Evolutionary conservation across 2,797 vertebrate species (phyloP).

Genomic region (Pangasius krempfi): DNA sequence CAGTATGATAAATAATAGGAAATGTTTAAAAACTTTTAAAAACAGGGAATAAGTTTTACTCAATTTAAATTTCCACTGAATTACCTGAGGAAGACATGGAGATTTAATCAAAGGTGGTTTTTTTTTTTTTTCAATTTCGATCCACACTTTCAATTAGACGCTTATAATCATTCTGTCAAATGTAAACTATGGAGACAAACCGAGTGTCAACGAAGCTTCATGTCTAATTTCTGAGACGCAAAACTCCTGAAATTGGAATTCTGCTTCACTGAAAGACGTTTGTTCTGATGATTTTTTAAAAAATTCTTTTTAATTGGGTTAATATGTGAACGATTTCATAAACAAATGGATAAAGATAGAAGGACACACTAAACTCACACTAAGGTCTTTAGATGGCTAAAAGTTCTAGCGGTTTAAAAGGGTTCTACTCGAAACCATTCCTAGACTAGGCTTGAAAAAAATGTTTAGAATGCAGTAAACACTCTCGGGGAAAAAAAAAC

Average conservation of each 20-base stretch:
- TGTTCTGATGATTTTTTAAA: too few relatives aligned
- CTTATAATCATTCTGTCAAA: neutral
- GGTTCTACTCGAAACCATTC: neutral
- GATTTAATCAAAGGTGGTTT: slow-evolving; percentile 62
- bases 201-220: neutral
- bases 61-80: slow-evolving; percentile 60
- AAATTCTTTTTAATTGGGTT: too few relatives aligned
- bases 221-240: neutral
- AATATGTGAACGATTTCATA: too few relatives aligned
- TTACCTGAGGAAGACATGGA: slow-evolving; percentile 56
- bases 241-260: neutral
- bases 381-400: neutral
- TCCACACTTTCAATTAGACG: neutral
- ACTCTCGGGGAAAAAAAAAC: too few relatives aligned
- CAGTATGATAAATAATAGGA: neutral
- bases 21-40: too few relatives aligned
- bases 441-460: too few relatives aligned
- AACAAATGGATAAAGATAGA: too few relatives aligned
- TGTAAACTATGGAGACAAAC: neutral
- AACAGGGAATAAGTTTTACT: slow-evolving; percentile 63
- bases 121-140: neutral
- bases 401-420: neutral
- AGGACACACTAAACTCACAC: too few relatives aligned
- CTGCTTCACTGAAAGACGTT: too few relatives aligned
- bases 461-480: too few relatives aligned